A percentile compares a stretch with the other conserved stretches of the same genome.
Conservation (phyloP, 1,140 invertebrate genomes). For the Diachasmimorpha longicaudata region DNA sequence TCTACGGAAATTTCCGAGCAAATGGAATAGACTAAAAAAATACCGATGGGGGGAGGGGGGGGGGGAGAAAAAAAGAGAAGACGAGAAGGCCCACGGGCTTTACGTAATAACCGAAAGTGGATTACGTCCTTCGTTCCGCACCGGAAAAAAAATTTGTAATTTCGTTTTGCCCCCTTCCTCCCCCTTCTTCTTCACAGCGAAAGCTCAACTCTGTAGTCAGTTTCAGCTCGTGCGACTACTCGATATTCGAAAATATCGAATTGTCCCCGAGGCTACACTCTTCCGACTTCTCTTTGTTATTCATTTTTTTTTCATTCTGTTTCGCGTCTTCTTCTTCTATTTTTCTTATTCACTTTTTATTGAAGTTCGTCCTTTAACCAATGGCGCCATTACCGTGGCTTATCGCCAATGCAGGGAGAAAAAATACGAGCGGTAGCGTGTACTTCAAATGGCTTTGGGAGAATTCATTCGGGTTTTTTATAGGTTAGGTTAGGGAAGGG, state of each 20-base stretch:
- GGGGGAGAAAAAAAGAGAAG: not conserved
- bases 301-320: not conserved
- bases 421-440: not conserved
- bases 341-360: not conserved
- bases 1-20: not conserved
- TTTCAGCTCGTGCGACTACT: not conserved
- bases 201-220: not conserved
- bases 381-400: conserved; percentile 10
- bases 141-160: not conserved
- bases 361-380: not conserved
- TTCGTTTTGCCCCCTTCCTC: not conserved
- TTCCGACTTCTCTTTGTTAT: not conserved
- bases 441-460: conserved; percentile 8
- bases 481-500: not conserved
- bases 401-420: conserved; percentile 12
- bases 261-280: not conserved
- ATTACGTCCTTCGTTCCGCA: not conserved
- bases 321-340: not conserved
- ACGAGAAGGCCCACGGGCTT: conserved; percentile 1
- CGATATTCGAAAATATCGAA: conserved; percentile 12
- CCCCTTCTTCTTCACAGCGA: not conserved
- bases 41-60: not conserved
- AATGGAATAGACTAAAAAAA: not conserved
- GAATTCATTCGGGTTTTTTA: conserved; percentile 9
- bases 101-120: conserved; percentile 7